Evolutionary conservation across 2,113 vertebrate species (phyloP).

Genomic region (Dasyprocta punctata): DNA sequence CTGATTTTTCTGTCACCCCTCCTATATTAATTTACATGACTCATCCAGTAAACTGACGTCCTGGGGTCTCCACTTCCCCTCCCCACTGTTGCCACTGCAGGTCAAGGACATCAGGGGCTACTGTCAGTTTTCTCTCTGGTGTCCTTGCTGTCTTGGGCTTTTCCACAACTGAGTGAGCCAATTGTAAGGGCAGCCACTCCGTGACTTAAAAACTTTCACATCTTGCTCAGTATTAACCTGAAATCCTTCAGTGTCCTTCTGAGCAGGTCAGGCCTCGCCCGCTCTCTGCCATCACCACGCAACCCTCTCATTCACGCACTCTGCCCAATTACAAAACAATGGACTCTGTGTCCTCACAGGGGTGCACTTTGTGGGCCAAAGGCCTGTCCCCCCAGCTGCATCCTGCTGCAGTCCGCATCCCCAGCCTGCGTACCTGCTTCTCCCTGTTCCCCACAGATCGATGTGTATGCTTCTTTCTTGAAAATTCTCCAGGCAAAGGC

Average conservation of each 20-base stretch:
- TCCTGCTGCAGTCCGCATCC: not conserved
- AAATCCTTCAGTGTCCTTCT: not conserved
- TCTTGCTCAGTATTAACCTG: not conserved
- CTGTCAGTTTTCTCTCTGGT: not conserved
- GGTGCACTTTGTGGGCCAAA: not conserved
- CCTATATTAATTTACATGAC: not conserved
- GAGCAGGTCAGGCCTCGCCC: not conserved
- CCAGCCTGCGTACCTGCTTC: rapidly evolving
- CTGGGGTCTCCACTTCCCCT: not conserved
- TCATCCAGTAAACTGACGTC: not conserved
- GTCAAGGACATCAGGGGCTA: not conserved
- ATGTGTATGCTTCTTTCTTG: not conserved
- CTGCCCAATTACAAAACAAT: not conserved
- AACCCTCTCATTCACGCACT: not conserved
- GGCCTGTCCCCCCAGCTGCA: not conserved
- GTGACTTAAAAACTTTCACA: not conserved
- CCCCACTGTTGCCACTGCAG: not conserved
- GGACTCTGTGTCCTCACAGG: not conserved
- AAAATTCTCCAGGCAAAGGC: not conserved
- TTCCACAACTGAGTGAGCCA: not conserved
- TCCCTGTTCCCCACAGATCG: not conserved
- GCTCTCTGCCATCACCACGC: not conserved
- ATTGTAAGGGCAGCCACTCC: not conserved
- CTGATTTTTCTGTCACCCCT: not conserved
- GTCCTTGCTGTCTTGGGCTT: not conserved